Conservation (phyloP, 2,888 invertebrate species). For the Rutpela maculata region DNA sequence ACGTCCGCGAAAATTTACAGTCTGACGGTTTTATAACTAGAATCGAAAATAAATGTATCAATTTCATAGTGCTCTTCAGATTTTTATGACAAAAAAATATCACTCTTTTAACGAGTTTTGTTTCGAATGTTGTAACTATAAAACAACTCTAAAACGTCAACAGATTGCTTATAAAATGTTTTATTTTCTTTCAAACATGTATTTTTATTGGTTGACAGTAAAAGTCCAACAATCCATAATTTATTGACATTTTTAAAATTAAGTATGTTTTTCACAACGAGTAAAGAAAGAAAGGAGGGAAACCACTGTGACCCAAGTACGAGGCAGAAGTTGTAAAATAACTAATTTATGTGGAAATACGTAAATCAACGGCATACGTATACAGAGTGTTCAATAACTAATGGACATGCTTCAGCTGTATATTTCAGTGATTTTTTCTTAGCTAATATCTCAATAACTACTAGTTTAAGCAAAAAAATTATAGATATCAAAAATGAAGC, state of each 20-base stretch:
- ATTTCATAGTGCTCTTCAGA: conserved; percentile 61
- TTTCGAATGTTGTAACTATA: conserved; percentile 54
- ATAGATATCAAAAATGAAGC: too few species aligned
- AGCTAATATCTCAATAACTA: too few species aligned
- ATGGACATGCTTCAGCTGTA: too few species aligned
- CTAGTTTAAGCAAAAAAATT: too few species aligned
- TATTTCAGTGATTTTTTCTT: too few species aligned
- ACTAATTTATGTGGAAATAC: not conserved
- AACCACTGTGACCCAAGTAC: not conserved
- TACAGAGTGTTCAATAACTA: not conserved
- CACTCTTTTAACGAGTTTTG: conserved; percentile 64
- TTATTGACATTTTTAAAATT: conserved; percentile 22
- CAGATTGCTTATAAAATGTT: conserved; percentile 50
- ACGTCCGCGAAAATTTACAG: conserved; percentile 69
- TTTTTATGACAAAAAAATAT: conserved; percentile 54
- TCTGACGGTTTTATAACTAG: conserved; percentile 67
- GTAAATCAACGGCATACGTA: not conserved
- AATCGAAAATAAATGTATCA: conserved; percentile 69
- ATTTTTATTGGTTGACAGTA: conserved; percentile 27
- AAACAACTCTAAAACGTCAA: conserved; percentile 52
- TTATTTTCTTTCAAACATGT: conserved; percentile 32
- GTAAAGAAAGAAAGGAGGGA: not conserved
- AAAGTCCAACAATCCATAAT: conserved; percentile 24
- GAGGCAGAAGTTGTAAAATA: not conserved
- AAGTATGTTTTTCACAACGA: not conserved